Base-by-base conservation (phyloP, 2,888 invertebrate genomes). In the Ctenicera cuprea region DNA sequence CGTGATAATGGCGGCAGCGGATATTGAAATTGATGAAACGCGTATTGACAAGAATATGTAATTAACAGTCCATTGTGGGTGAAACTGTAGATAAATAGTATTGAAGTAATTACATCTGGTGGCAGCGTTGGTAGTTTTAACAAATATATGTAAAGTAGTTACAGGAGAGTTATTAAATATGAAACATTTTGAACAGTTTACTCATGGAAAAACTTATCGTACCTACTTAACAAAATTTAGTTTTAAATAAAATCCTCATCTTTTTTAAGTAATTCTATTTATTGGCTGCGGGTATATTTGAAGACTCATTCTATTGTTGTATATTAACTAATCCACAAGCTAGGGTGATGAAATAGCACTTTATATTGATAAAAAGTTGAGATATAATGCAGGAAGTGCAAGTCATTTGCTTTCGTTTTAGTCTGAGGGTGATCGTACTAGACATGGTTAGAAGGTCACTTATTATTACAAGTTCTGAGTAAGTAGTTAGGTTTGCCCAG, bases 11-110 rank as follows among this genome's bases (percentile, higher is more conserved):
- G 20, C 54, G 52, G 20, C 20, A 16, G 16, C 52, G 65, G 65
- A 52, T 66, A 54, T 54, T 38, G 65, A 66, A 66, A 66, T 66
- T 66, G 38, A 66, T 54, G 52, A 22, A 54, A 22, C 22, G 50
- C 54, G 30, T 5, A 26, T 16, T 20, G 48, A 48, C 30, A 16
- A 66, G 41, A 26, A 50, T 66, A 41, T 66, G 41, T 41, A 66
- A 66, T 52, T 38, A 66, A 66, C 26, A 30, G 30, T n/a, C 12
- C 9, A 33, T 54, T 54, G 30, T 26, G 54, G 54, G 3, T 1
- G 22, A 22, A n/a, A 7, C 30, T 54, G 30, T n/a, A n/a, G 54
- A 54, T 54, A 52, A 52, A 52, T 52, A 11, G 30, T 30, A 5
- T 54, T 45, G 18, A 16, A 18, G 2, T 45, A 45, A 45, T 45